A percentile compares a stretch with the other conserved stretches of the same genome.
These are phyloP conservation scores for Galerucella pusilla DNA, from an alignment of 2,888 invertebrate species.

Conservation along the genomic window DNA sequence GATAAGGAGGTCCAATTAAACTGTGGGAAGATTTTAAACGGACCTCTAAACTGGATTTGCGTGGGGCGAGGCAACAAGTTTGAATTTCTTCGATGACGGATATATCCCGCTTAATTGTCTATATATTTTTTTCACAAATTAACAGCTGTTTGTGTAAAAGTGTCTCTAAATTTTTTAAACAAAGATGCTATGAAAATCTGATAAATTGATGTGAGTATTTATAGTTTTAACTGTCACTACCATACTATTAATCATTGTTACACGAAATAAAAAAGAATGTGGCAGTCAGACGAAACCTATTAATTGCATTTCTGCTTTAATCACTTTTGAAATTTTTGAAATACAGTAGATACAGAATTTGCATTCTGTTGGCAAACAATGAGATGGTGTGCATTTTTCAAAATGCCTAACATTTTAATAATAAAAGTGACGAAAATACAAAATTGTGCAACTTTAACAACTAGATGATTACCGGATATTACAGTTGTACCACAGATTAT, in stretches of 20 bases:
- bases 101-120: conserved; percentile 15
- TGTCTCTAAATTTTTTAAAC: not conserved
- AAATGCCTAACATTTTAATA: too few relatives aligned
- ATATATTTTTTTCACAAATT: conserved; percentile 10
- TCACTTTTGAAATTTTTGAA: not conserved
- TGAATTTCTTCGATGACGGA: conserved; percentile 8
- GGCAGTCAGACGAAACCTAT: not conserved
- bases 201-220: conserved; percentile 5
- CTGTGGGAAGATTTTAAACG: conserved; percentile 44
- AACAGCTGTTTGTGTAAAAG: conserved; percentile 4
- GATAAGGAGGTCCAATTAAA: conserved; percentile 46
- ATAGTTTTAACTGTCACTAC: conserved; percentile 13
- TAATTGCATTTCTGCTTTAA: not conserved
- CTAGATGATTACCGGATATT: too few relatives aligned
- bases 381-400: too few relatives aligned
- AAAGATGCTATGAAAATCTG: conserved; percentile 5
- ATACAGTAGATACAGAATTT: not conserved
- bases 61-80: conserved; percentile 30
- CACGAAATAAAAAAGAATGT: not conserved
- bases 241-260: not conserved
- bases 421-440: too few relatives aligned
- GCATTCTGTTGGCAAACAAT: not conserved
- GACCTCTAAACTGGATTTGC: conserved; percentile 21
- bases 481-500: too few relatives aligned
- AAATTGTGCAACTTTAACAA: too few relatives aligned